Evolutionary conservation across 1,140 invertebrate species (phyloP).

Genomic region (Acromyrmex echinatior): DNA sequence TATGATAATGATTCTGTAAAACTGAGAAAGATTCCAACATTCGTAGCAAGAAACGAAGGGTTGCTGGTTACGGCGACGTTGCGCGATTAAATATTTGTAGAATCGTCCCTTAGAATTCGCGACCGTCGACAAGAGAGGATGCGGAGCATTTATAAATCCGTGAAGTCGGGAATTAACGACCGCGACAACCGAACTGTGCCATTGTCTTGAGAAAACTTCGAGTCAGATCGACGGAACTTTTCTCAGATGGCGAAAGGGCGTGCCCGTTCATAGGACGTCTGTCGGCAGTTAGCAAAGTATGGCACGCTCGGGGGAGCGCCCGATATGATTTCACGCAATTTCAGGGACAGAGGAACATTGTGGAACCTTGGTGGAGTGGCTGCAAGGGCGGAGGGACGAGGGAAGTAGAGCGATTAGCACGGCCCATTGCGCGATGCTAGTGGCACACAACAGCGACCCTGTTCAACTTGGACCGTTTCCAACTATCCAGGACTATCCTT

Average conservation of each 20-base stretch:
- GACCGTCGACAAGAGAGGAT: not conserved
- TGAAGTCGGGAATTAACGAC: slow-evolving; percentile 67
- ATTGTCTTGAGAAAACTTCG: slow-evolving; percentile 71
- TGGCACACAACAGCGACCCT: slow-evolving; percentile 79
- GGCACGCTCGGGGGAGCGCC: slow-evolving; percentile 69
- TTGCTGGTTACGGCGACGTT: slow-evolving; percentile 42
- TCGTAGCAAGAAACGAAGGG: slow-evolving; percentile 14
- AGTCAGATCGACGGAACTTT: slow-evolving; percentile 68
- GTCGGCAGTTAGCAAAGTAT: slow-evolving; percentile 78
- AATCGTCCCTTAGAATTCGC: slow-evolving; percentile 38
- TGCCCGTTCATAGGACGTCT: slow-evolving; percentile 64
- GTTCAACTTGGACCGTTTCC: slow-evolving; percentile 84
- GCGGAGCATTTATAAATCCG: slow-evolving; percentile 53
- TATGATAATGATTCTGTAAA: slow-evolving; percentile 43
- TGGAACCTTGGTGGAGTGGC: no score
- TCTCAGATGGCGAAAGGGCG: slow-evolving; percentile 72
- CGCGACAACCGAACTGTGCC: slow-evolving; percentile 52
- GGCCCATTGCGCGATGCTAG: slow-evolving; percentile 82
- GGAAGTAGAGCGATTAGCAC: slow-evolving; percentile 83
- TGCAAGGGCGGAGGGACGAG: no score
- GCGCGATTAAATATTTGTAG: slow-evolving; percentile 61
- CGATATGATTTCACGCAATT: slow-evolving; percentile 82
- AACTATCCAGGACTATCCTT: slow-evolving; percentile 79
- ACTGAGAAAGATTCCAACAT: slow-evolving; percentile 23
- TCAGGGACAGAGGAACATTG: slow-evolving; percentile 68